Evolutionary conservation across 1,140 invertebrate species (phyloP), one percentile per base, ranked within the genome.

Genomic region (Aradophagus sp.): DNA sequence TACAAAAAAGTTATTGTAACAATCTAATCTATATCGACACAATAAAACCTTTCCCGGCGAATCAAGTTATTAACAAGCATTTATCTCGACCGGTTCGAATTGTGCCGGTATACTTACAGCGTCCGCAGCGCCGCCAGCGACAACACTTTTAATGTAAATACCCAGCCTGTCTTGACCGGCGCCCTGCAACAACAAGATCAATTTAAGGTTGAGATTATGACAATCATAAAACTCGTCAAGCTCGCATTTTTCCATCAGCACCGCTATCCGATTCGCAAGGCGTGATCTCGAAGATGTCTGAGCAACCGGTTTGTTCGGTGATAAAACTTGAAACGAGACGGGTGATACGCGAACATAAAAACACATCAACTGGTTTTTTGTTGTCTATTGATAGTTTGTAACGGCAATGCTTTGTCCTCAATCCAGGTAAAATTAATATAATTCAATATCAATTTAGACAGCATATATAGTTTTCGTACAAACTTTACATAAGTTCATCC

Each of bases 111-210:
- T 48, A 89, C 89, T 91, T 86, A 93, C 91, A 63, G 93, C 90
- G 86, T 97, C 96, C 14, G 97, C 97, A 36, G 97, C 96, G 38
- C 97, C 97, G 35, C 96, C 96, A 56, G 95, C 91, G 16, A 99
- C 97, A 13, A 99, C 97, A 50, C 96, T 97, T 86, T 99, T 99
- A 52, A 99, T 97, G 82, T 99, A 99, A 80, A 99, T 99, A 23
- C 97, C 97, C 32, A 97, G 86, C 74, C 94, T 91, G 75, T 93
- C 92, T 79, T 96, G 95, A n/a, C 93, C 93, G 31, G 93, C 91
- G 19, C 97, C 94, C 93, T 95, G 78, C 15, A 87, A 80, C 10
- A 55, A 50, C 4, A 35, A 3, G 1, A 80, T 55, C 58, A 68
- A 56, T 52, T 58, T 48, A 32, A 73, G 39, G 50, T 36, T 34